Conservation (phyloP, 2,113 vertebrate genomes). For the Python bivittatus region DNA sequence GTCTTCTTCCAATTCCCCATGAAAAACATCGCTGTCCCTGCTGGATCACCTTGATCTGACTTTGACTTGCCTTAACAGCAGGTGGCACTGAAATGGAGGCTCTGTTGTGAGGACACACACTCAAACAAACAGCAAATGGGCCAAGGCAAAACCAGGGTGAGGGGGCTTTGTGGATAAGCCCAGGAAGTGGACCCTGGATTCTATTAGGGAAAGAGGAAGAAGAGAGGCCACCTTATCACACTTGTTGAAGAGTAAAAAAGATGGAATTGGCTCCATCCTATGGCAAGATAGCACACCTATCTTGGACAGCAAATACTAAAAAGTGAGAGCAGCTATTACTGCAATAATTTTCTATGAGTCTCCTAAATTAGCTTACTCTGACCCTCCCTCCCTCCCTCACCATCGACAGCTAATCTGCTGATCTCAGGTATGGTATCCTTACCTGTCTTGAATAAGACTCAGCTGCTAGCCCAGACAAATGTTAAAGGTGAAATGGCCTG, state of each 20-base stretch:
- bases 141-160: not conserved
- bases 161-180: not conserved
- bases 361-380: not conserved
- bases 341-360: not conserved
- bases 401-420: not conserved
- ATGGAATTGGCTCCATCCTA: not conserved
- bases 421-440: not conserved
- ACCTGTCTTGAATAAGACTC: not conserved
- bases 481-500: not conserved
- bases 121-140: not conserved
- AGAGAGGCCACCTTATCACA: not conserved
- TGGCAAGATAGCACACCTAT: not conserved
- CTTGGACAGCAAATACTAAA: too few species aligned
- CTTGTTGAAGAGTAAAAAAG: not conserved
- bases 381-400: not conserved
- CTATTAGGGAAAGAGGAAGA: not conserved
- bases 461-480: not conserved
- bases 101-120: not conserved
- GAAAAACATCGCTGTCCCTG: not conserved
- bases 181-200: not conserved
- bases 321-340: not conserved
- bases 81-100: not conserved
- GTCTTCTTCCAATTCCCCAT: not conserved
- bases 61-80: not conserved
- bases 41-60: not conserved